Evolutionary conservation across 2,113 vertebrate genomes (phyloP), one percentile per base, ranked within the genome.

Genomic region (Anhinga rufa): DNA sequence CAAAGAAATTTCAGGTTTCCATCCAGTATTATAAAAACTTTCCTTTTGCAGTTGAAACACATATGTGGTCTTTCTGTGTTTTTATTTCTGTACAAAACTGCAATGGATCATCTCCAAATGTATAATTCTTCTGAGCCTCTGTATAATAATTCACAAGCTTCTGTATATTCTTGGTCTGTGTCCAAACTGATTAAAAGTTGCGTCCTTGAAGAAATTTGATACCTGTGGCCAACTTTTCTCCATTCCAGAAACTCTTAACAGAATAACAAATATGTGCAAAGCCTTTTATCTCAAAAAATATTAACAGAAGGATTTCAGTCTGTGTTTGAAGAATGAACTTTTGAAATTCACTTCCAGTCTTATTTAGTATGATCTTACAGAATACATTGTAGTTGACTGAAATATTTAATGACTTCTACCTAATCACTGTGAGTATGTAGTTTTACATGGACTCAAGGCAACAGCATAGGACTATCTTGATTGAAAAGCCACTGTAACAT

Each of bases 41-140:
- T 4, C 5, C 14, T 68, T 89, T 64, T 71, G 12, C 10, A n/a
- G 7, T 51, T 68, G 14, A 71, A 87, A 65, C 4, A 71, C 7
- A 32, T 65, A 19, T 3, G 3, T 2, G 0, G 3, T 31, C 11
- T n/a, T 51, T 78, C 40, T 78, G 4, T 34, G 29, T 0, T 66
- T 90, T 84, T 52, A 21, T 64, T 90, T 68, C 29, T 69, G 9
- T 49, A 40, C 7, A 80, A 28, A 74, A 58, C 10, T 40, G 9
- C 12, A 28, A 22, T 82, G 5, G 64, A 62, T 84, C 25, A 40
- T 32, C 31, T 77, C 10, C 42, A 65, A 85, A 62, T 18, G 1
- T 26, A 22, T 44, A 57, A 61, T 42, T 76, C 29, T 71, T 88
- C 77, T 61, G 34, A 92, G 17, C 4, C 5, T 70, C 79, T 76